Conservation (phyloP, 92 coral and sea anemone genomes). For the Umimayanthus chanpuru region DNA sequence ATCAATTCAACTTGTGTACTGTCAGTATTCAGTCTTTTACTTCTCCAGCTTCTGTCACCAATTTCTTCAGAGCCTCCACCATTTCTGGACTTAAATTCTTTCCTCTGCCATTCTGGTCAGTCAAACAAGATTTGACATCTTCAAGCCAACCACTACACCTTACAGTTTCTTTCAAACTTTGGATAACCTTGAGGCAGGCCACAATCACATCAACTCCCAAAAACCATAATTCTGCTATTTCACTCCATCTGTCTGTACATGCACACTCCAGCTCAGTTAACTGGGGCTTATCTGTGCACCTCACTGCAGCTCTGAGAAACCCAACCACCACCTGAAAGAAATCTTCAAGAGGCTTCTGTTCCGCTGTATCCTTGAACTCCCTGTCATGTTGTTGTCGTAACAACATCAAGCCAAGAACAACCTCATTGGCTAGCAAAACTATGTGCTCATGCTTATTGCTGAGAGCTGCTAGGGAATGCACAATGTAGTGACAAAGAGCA, state of each 20-base stretch:
- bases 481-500: conserved; percentile 52
- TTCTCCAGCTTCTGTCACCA: conserved; percentile 22
- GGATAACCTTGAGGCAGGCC: conserved; percentile 31
- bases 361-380: background rate
- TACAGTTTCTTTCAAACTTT: conserved; percentile 42
- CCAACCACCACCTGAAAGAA: conserved; percentile 55
- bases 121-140: conserved; percentile 34
- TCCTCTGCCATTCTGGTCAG: background rate
- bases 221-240: conserved; percentile 85
- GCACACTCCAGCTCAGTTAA: conserved; percentile 13
- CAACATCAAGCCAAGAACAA: conserved; percentile 79
- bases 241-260: conserved; percentile 57
- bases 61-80: conserved; percentile 16
- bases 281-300: background rate
- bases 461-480: conserved; percentile 46
- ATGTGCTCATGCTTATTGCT: conserved; percentile 20
- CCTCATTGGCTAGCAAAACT: conserved; percentile 60
- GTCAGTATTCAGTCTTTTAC: background rate
- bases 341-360: background rate
- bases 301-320: conserved; percentile 64
- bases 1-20: background rate
- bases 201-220: conserved; percentile 76
- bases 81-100: conserved; percentile 8
- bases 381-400: conserved; percentile 42
- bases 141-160: conserved; percentile 62